Evolutionary conservation across 2,888 invertebrate genomes (phyloP), one percentile per base, ranked within the genome.

Genomic region (Xylota segnis): DNA sequence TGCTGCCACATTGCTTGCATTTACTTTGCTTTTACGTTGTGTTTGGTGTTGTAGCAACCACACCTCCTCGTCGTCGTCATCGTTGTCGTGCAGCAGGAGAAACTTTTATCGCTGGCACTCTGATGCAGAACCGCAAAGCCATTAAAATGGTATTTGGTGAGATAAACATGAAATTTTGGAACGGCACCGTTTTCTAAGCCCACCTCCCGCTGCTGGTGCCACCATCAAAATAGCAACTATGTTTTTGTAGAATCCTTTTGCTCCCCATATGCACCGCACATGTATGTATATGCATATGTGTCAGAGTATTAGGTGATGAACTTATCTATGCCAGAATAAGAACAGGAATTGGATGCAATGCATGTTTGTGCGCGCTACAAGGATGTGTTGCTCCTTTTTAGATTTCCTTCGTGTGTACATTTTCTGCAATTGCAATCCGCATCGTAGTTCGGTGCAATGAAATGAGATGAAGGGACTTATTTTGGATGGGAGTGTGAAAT

Each of bases 141-240:
- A 86, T 86, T 86, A 81, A 86, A 86, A 82, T 77, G 50, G 76
- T 77, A 86, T 82, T 86, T 77, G 86, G 76, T 77, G 76, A 86
- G 82, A 86, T 82, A 86, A 86, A 86, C 81, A 86, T 81, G 71
- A 37, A 82, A 82, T 77, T 81, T 86, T 66, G 76, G 75, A 81
- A 76, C 79, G 65, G 59, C 43, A 84, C 68, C 59, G 23, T 34
- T 75, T 45, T 59, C 70, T n/a, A 66, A 66, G 68, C 70, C 83
- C 70, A 70, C 34, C 63, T 37, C 56, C 10, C 5, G 43, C 50
- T 16, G 40, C 50, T 34, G 43, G 29, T 16, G 40, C 61, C 34
- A 29, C 61, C 43, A 29, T 59, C 45, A 47, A 47, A 74, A 61
- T 27, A 68, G 61, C 76, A 76, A 81, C 74, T 63, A 63, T 61